Evolutionary conservation across 2,888 invertebrate genomes (phyloP).

Genomic region (Mycalesis mineus): DNA sequence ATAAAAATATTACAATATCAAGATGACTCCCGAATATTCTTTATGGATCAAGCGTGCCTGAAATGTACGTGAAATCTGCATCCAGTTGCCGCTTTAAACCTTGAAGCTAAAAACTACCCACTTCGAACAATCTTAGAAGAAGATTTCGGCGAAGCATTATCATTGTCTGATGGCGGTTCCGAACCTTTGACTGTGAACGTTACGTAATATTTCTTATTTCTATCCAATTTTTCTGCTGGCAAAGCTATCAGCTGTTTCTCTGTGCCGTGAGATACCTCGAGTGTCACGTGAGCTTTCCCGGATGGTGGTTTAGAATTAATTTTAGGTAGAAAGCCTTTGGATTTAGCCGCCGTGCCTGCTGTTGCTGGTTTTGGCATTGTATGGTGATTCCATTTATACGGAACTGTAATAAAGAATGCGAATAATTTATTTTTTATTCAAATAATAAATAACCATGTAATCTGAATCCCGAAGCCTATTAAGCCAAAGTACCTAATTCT

Average conservation of each 20-base stretch:
- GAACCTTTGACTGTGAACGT: conserved; percentile 93
- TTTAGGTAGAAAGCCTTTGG: conserved; percentile 82
- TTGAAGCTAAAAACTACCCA: conserved; percentile 35
- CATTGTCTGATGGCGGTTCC: conserved; percentile 76
- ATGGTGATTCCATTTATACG: conserved; percentile 86
- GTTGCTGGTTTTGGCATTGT: conserved; percentile 85
- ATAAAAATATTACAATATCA: no score
- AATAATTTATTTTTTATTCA: no score
- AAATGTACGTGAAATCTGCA: no score
- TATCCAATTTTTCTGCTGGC: conserved; percentile 91
- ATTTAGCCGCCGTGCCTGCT: conserved; percentile 63
- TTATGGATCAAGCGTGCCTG: no score
- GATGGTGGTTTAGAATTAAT: conserved; percentile 74
- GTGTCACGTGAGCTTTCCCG: conserved; percentile 79
- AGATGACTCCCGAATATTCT: no score
- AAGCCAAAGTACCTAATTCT: no score
- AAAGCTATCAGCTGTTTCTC: conserved; percentile 92
- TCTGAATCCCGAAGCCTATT: no score
- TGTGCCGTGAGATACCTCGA: conserved; percentile 90
- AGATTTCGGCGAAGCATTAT: conserved; percentile 61
- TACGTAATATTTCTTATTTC: conserved; percentile 93
- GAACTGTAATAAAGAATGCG: conserved; percentile 75
- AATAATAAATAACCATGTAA: no score
- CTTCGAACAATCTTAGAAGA: conserved; percentile 62
- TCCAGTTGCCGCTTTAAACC: no score